These are phyloP conservation scores for Melanophora roralis DNA, from an alignment of 2,888 invertebrate genomes.

Conservation along the genomic window DNA sequence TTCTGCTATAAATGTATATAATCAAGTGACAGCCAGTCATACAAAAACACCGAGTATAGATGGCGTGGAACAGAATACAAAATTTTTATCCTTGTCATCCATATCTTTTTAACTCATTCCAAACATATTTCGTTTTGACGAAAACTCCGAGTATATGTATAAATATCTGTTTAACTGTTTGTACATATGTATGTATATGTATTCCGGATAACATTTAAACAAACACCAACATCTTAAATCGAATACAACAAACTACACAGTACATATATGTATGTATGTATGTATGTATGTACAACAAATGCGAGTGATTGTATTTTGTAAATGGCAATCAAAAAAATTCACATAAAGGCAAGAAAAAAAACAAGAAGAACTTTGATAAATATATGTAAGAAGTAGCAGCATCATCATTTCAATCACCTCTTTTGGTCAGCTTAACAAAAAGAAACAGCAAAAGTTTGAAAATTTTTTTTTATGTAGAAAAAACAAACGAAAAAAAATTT, in stretches of 20 bases:
- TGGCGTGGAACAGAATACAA: constrained; percentile 33
- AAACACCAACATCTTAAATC: constrained; percentile 38
- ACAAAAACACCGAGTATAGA: constrained; percentile 14
- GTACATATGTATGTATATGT: too few species aligned
- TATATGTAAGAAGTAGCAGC: neutral
- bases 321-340: constrained; percentile 40
- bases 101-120: constrained; percentile 43
- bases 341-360: neutral
- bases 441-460: too few species aligned
- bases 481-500: too few species aligned
- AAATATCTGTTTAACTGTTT: too few species aligned
- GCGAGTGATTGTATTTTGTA: constrained; percentile 17
- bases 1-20: constrained; percentile 23
- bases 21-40: constrained; percentile 7
- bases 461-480: too few species aligned
- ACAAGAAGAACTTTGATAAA: constrained; percentile 3
- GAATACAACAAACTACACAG: constrained; percentile 30
- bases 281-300: constrained; percentile 34
- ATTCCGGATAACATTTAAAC: constrained; percentile 7
- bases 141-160: neutral
- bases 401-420: constrained; percentile 11
- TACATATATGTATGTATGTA: too few species aligned
- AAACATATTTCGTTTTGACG: constrained; percentile 32
- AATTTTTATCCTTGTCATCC: constrained; percentile 13
- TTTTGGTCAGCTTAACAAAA: constrained; percentile 33